Evolutionary conservation across 2,888 invertebrate genomes (phyloP).

Genomic region (Nemotelus pantherinus): DNA sequence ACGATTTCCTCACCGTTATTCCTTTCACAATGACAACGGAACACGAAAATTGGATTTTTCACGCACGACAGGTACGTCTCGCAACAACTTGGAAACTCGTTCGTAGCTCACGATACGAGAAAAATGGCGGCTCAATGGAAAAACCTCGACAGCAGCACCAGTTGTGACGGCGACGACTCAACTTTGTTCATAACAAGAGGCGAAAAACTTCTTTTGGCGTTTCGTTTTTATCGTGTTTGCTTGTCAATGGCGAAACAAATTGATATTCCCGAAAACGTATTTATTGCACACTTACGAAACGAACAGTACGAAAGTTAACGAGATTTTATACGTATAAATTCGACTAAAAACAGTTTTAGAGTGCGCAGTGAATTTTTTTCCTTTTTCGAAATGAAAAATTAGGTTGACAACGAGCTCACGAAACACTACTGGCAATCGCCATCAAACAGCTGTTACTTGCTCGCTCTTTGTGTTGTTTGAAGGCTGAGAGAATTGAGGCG

Average conservation of each 20-base stretch:
- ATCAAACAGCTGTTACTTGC: slow-evolving; percentile 32
- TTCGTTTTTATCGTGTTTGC: background rate
- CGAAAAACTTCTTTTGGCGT: background rate
- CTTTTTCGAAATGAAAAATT: slow-evolving; percentile 30
- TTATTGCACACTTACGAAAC: background rate
- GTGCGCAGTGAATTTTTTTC: slow-evolving; percentile 10
- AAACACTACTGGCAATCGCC: slow-evolving; percentile 19
- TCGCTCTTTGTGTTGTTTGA: slow-evolving; percentile 33
- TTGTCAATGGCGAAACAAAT: background rate
- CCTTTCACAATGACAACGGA: slow-evolving; percentile 11
- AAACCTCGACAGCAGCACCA: slow-evolving; percentile 14
- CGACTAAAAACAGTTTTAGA: slow-evolving; percentile 5
- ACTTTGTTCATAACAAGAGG: slow-evolving; percentile 30
- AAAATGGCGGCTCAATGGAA: slow-evolving; percentile 41
- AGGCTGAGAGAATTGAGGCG: background rate
- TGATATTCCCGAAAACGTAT: slow-evolving; percentile 1
- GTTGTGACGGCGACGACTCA: slow-evolving; percentile 23
- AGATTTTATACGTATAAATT: background rate
- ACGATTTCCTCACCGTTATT: slow-evolving; percentile 7
- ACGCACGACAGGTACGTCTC: slow-evolving; percentile 5
- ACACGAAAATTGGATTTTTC: slow-evolving; percentile 22
- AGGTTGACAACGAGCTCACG: slow-evolving; percentile 22
- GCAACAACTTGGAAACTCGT: slow-evolving; percentile 4
- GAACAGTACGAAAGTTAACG: background rate
- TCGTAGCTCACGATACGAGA: slow-evolving; percentile 29